Evolutionary conservation across 2,113 vertebrate genomes (phyloP).

Genomic region (Bujurquina vittata): DNA sequence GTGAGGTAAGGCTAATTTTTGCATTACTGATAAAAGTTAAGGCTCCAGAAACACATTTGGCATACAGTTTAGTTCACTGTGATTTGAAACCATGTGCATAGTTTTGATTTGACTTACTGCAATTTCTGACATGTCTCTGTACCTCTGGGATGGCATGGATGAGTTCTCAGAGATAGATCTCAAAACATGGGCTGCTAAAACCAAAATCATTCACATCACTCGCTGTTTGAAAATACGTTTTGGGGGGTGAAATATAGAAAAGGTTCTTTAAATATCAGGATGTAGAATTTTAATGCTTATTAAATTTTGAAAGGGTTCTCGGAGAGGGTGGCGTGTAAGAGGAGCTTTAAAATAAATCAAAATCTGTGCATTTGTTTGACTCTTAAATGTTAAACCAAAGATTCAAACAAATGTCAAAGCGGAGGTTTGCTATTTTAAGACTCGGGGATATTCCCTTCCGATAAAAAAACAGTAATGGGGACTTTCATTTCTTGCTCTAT

Average conservation of each 20-base stretch:
- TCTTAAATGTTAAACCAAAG: background rate
- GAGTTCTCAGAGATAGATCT: background rate
- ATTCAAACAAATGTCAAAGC: background rate
- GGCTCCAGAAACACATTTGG: background rate
- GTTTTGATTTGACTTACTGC: background rate
- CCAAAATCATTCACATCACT: background rate
- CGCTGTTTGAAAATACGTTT: background rate
- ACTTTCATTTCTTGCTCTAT: slow-evolving; percentile 12
- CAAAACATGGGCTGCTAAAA: background rate
- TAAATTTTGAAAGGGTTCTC: background rate
- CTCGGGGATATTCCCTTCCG: background rate
- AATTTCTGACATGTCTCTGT: background rate
- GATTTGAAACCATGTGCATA: background rate
- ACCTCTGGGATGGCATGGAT: background rate
- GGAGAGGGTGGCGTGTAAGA: background rate
- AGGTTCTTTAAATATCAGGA: background rate
- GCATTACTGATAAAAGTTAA: background rate
- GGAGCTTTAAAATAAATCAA: background rate
- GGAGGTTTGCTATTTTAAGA: slow-evolving; percentile 17
- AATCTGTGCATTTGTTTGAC: accelerated
- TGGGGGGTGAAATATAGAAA: background rate
- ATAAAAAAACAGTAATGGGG: background rate
- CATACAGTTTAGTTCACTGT: background rate
- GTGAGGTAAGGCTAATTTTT: background rate
- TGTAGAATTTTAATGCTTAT: background rate